Base-by-base conservation (phyloP, 2,113 vertebrate genomes). In the Phasianus colchicus region DNA sequence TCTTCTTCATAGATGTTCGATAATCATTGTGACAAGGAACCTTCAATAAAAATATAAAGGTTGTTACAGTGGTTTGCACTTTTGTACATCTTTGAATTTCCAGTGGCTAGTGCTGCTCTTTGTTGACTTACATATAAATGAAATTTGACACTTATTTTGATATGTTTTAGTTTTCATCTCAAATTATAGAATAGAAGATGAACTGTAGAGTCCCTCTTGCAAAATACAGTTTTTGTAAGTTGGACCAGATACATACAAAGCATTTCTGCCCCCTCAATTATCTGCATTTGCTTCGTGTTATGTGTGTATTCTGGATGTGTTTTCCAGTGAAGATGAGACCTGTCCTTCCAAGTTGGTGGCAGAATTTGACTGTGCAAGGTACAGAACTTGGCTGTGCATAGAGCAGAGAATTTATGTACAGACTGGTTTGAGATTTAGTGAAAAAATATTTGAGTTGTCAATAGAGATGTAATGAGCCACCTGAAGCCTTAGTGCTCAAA, bases 401-500 rank as follows among this genome's bases (percentile, higher is more conserved):
- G 29, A 43, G 61, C 38, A 47, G 58, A 25, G 20, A 61, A 30
- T 70, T 73, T 58, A 70, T 64, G 77, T 65, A 89, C 83, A 72
- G 80, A 14, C 60, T 86, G 48, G 7, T 50, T 90, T 55, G 66
- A 94, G 75, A 69, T 92, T 67, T 74, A 10, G 48, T 52, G 61
- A 48, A 79, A 74, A 93, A 82, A 40, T 34, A 42, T 93, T 90
- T 88, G 80, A 72, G 66, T 85, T 97, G 74, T 93, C 95, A 96
- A 82, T 78, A 86, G 83, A 92, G 85, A 67, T 83, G 36, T 92
- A 96, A 96, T 60, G 92, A 97, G 90, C 60, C 92, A 95, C 92
- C 81, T 94, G 95, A 97, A 97, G 40, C 85, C 92, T 88, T 89
- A 89, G 82, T 72, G 78, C 66, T 91, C 92, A 84, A 60, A 94